phyloP scores from a whole-genome alignment of 2,888 invertebrate genomes.

The Abscondita cerata region DNA sequence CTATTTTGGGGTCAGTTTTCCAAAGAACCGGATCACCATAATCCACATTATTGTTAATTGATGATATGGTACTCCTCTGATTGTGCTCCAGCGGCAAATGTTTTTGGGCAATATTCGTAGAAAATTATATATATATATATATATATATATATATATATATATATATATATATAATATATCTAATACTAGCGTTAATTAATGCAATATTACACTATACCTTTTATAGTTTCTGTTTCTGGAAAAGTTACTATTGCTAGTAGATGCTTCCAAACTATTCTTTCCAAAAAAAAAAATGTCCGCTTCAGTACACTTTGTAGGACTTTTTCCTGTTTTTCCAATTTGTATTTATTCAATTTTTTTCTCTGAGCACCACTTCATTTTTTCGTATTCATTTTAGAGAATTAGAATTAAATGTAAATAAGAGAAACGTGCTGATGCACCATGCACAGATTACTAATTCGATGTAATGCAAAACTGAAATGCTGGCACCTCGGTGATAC shows the following conservation, averaged over 20 bases:
- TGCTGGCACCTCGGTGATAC: not conserved
- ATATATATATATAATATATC: not conserved
- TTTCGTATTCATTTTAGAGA: not conserved
- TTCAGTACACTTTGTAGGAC: constrained; percentile 2
- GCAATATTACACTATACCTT: constrained; percentile 1
- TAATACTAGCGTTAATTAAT: not conserved
- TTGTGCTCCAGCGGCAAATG: not conserved
- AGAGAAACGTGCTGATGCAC: not conserved
- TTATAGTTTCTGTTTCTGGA: not conserved
- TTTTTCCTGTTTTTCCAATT: not conserved
- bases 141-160: too few species aligned
- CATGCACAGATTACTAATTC: not conserved
- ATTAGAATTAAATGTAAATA: not conserved
- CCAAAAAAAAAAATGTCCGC: not conserved
- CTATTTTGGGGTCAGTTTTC: not conserved
- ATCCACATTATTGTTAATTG: not conserved
- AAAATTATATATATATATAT: too few species aligned
- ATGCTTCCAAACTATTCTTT: not conserved
- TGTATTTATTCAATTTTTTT: not conserved
- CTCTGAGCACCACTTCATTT: constrained; percentile 1
- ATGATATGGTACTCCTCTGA: not conserved
- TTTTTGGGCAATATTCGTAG: not conserved
- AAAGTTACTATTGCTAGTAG: constrained; percentile 1
- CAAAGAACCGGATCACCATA: not conserved
- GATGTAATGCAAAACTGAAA: too few species aligned